phyloP scores from a whole-genome alignment of 1,140 invertebrate genomes.

The Pogonognathellus flavescens region DNA sequence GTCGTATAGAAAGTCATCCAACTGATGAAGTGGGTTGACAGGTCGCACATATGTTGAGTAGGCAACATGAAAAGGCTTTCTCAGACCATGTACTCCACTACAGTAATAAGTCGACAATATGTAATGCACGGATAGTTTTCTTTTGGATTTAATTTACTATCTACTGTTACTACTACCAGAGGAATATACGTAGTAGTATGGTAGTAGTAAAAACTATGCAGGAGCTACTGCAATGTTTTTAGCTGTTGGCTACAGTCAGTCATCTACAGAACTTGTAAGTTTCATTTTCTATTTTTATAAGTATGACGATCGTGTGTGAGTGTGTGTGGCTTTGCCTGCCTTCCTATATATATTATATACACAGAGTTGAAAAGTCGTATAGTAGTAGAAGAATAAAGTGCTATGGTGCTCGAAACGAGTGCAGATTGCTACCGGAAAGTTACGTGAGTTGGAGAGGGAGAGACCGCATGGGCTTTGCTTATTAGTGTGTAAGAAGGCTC shows the following conservation, averaged over 20 bases:
- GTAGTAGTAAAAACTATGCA: too few species aligned
- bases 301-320: too few species aligned
- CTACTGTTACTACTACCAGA: too few species aligned
- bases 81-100: background rate
- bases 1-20: slow-evolving; percentile 48
- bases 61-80: slow-evolving; percentile 56
- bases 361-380: too few species aligned
- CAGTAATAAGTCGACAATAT: slow-evolving; percentile 33
- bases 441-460: slow-evolving; percentile 36
- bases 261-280: too few species aligned
- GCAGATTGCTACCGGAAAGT: slow-evolving; percentile 40
- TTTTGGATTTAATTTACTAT: background rate
- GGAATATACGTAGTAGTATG: too few species aligned
- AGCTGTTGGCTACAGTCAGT: too few species aligned
- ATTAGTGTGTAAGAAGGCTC: slow-evolving; percentile 14
- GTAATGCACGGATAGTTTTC: slow-evolving; percentile 43
- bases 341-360: too few species aligned
- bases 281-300: too few species aligned
- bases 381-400: background rate
- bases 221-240: too few species aligned
- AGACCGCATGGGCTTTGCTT: slow-evolving; percentile 47
- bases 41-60: slow-evolving; percentile 43
- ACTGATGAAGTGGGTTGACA: slow-evolving; percentile 54
- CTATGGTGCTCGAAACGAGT: background rate
- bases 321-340: too few species aligned